A percentile compares a stretch with the other conserved stretches of the same genome.
Conservation (phyloP, 2,797 vertebrate genomes). For the Triplophysa yarkandensis region DNA sequence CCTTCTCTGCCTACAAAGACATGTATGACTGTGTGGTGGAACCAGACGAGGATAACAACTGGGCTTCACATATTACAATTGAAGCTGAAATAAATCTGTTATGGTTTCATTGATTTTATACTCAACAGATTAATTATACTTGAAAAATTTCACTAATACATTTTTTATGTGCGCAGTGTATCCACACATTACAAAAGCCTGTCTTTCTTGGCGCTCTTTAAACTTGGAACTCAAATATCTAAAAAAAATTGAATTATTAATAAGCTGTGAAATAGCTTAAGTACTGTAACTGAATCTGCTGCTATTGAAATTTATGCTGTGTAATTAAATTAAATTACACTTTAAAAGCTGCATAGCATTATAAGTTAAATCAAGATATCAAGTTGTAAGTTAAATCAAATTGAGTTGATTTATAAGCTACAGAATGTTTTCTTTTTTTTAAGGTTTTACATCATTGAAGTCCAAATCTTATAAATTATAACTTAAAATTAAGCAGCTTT, state of each 20-base stretch:
- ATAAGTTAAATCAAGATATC: too few species aligned
- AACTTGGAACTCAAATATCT: not conserved
- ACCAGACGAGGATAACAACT: not conserved
- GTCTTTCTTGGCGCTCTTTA: not conserved
- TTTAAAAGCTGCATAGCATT: too few species aligned
- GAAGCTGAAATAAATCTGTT: constrained; percentile 12
- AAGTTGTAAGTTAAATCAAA: too few species aligned
- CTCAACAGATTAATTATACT: not conserved
- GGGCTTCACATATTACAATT: not conserved
- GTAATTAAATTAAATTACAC: too few species aligned
- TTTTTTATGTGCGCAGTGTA: not conserved
- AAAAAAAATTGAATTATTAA: not conserved
- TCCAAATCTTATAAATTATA: too few species aligned
- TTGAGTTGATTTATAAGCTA: too few species aligned
- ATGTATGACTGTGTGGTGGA: not conserved
- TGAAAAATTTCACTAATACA: not conserved
- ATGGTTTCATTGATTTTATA: not conserved
- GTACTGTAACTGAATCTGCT: not conserved
- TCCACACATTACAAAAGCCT: not conserved
- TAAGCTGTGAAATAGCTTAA: not conserved
- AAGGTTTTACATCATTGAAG: too few species aligned
- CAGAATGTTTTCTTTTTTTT: too few species aligned
- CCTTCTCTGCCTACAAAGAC: not conserved
- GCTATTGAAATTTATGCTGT: too few species aligned
- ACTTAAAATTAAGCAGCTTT: too few species aligned